A percentile compares a stretch with the other conserved stretches of the same genome.
These are phyloP conservation scores for Argyresthia goedartella DNA, from an alignment of 2,888 invertebrate species.

Conservation along the genomic window DNA sequence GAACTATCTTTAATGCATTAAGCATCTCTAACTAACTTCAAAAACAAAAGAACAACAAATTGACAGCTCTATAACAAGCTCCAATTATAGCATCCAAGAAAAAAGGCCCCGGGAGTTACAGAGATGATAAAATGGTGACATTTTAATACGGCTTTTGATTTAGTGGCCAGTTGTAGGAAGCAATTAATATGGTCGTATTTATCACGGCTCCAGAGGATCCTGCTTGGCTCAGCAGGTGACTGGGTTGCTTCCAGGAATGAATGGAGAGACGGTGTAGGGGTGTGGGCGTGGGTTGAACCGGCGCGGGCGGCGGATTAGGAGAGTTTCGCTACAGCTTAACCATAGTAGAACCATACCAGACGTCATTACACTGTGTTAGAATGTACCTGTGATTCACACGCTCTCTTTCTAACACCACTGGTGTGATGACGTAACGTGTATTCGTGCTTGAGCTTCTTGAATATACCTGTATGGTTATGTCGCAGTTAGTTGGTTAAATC, in stretches of 20 bases:
- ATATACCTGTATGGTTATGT: no score
- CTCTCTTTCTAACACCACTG: no score
- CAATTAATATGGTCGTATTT: conserved; percentile 63
- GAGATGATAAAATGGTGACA: conserved; percentile 41
- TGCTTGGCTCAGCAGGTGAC: conserved; percentile 50
- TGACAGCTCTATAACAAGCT: conserved; percentile 4
- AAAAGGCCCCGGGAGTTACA: conserved; percentile 32
- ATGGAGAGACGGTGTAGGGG: conserved; percentile 10
- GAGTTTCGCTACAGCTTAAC: background rate
- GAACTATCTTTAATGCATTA: no score
- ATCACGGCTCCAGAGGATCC: conserved; percentile 31
- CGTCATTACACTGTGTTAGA: no score
- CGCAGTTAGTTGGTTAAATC: no score
- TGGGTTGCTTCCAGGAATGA: conserved; percentile 32
- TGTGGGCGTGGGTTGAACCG: conserved; percentile 11
- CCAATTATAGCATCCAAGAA: conserved; percentile 9
- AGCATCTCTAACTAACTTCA: background rate
- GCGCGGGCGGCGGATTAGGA: conserved; percentile 14
- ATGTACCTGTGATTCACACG: no score
- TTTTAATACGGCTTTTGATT: conserved; percentile 47
- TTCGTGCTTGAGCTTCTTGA: no score
- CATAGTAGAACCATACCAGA: no score
- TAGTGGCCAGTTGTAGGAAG: conserved; percentile 52
- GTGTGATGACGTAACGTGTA: no score
- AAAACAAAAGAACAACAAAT: background rate